Evolutionary conservation across 2,113 vertebrate species (phyloP), one percentile per base, ranked within the genome.

Genomic region (Turnix velox): DNA sequence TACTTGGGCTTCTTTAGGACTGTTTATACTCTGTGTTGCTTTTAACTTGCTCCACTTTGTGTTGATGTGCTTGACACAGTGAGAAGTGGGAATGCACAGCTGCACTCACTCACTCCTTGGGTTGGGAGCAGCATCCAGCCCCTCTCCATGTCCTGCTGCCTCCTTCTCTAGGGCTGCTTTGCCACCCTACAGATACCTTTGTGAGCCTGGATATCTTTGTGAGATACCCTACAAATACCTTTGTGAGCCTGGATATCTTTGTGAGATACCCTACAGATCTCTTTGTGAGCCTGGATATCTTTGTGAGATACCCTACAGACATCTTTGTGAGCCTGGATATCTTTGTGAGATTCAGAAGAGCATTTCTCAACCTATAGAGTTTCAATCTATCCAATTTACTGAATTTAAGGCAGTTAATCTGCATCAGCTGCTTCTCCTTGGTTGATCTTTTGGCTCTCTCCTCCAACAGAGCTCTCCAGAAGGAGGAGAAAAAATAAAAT

Each of bases 231-330:
- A 1, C 15, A 1, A 31, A 0, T 14, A 0, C 17, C 69, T 72
- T 14, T 42, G 42, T 18, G 8, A n/a, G n/a, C n/a, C n/a, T n/a
- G n/a, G n/a, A n/a, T n/a, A n/a, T n/a, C n/a, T n/a, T n/a, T n/a
- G n/a, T n/a, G n/a, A n/a, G n/a, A n/a, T n/a, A 45, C 28, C 9
- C 22, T 31, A 1, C 15, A 1, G 31, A 0, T 14, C 0, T 19
- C 69, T 72, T 14, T 42, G 42, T 18, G 8, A n/a, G n/a, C n/a
- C n/a, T n/a, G n/a, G n/a, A n/a, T n/a, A n/a, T n/a, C n/a, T n/a
- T n/a, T n/a, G n/a, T n/a, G n/a, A n/a, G n/a, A n/a, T n/a, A 45
- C 28, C 9, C 22, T 31, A 1, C 15, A 1, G 31, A 0, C 12
- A 0, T 19, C 69, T 72, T 14, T 42, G 42, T 18, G 8, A n/a